Conservation (phyloP, 1,140 invertebrate species). For the Drosophila funebris region DNA sequence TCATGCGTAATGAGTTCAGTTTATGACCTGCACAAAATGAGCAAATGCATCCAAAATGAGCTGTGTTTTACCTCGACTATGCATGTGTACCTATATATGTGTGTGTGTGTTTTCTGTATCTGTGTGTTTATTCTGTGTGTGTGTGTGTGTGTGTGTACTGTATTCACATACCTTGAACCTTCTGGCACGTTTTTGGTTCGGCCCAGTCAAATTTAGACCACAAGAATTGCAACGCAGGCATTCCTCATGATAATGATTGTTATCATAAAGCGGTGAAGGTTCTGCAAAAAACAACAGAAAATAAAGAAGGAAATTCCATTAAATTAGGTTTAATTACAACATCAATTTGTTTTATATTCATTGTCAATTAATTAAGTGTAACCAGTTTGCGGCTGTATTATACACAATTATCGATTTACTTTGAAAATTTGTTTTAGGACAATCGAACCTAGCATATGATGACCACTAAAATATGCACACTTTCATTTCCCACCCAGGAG, state of each 20-base stretch:
- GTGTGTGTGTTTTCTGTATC: neutral
- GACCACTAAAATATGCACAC: too few relatives aligned
- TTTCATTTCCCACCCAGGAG: too few relatives aligned
- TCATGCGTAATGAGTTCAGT: slow-evolving; percentile 55
- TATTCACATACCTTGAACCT: slow-evolving; percentile 85
- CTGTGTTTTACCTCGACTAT: neutral
- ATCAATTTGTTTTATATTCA: neutral
- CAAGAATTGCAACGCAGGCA: slow-evolving; percentile 97
- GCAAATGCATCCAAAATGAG: slow-evolving; percentile 72
- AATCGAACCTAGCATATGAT: too few relatives aligned
- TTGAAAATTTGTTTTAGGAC: too few relatives aligned
- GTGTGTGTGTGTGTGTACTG: slow-evolving; percentile 6
- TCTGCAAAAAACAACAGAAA: slow-evolving; percentile 86
- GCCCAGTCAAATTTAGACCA: slow-evolving; percentile 95
- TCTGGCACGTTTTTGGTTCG: slow-evolving; percentile 89
- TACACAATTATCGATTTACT: too few relatives aligned
- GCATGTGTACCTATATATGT: neutral
- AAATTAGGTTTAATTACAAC: neutral
- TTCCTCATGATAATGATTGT: slow-evolving; percentile 98
- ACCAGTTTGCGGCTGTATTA: too few relatives aligned
- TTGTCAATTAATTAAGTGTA: neutral
- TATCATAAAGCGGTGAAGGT: slow-evolving; percentile 94
- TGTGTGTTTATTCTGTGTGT: slow-evolving; percentile 5
- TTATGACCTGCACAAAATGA: slow-evolving; percentile 57
- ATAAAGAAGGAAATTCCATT: neutral